Evolutionary conservation across 2,888 invertebrate genomes (phyloP).

Genomic region (Marasmarcha lunaedactyla): DNA sequence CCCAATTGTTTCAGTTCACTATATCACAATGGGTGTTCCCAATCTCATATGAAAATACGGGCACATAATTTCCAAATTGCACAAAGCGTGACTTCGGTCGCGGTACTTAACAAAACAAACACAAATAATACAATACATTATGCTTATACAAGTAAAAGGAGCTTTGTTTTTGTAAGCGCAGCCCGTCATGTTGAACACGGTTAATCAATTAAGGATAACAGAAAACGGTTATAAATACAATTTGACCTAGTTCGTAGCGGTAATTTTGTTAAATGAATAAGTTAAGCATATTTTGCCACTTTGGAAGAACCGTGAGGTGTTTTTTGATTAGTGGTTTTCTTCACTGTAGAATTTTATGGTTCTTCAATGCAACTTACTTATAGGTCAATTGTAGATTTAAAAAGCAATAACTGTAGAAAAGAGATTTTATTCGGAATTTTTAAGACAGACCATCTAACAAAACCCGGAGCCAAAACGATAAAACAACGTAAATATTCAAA

Average conservation of each 20-base stretch:
- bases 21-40: no score
- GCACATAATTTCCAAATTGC: background rate
- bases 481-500: no score
- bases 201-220: conserved; percentile 51
- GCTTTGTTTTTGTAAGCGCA: conserved; percentile 38
- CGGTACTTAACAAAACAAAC: conserved; percentile 57
- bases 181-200: conserved; percentile 36
- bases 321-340: no score
- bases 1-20: no score
- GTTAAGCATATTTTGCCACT: no score
- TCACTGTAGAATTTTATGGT: no score
- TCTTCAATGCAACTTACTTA: no score
- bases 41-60: no score
- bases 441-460: background rate
- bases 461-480: background rate
- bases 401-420: background rate
- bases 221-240: background rate
- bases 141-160: conserved; percentile 8
- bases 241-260: background rate
- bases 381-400: no score
- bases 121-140: conserved; percentile 16
- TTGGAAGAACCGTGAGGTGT: conserved; percentile 2
- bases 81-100: conserved; percentile 14
- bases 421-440: background rate
- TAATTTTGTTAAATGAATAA: background rate